A percentile compares a stretch with the other conserved stretches of the same genome.
Conservation (phyloP, 35 echinoderm and acorn worm species). For the Ophioderma brevispina region DNA sequence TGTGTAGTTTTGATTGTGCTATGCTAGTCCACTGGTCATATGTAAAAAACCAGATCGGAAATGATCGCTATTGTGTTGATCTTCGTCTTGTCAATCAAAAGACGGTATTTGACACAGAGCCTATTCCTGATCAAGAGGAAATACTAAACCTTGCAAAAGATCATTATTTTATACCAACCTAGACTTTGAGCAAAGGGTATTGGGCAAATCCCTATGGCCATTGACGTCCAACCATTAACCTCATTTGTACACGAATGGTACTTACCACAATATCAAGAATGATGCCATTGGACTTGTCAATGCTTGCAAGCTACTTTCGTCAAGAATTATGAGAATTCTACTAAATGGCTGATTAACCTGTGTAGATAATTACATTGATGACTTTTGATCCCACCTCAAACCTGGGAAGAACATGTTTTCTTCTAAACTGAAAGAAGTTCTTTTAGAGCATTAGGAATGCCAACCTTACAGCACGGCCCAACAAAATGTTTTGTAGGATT, state of each 20-base stretch:
- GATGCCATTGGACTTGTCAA: constrained; percentile 65
- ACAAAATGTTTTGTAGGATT: constrained; percentile 59
- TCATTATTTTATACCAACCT: constrained; percentile 42
- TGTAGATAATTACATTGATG: constrained; percentile 53
- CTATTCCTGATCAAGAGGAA: constrained; percentile 55
- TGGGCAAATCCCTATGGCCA: constrained; percentile 44
- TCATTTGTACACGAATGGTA: constrained; percentile 44
- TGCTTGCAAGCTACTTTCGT: constrained; percentile 53
- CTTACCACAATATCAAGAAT: constrained; percentile 45
- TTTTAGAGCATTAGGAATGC: constrained; percentile 27
- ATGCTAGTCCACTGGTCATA: constrained; percentile 57
- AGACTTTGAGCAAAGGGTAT: constrained; percentile 62
- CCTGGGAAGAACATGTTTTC: constrained; percentile 42
- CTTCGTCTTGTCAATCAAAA: constrained; percentile 38
- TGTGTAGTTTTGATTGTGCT: too few relatives aligned
- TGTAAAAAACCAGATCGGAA: constrained; percentile 69
- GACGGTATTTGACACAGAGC: constrained; percentile 54
- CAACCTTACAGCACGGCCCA: constrained; percentile 48
- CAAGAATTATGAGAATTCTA: constrained; percentile 51
- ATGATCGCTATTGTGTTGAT: constrained; percentile 66
- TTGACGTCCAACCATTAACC: neutral
- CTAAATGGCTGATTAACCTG: constrained; percentile 12
- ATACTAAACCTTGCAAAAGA: constrained; percentile 51
- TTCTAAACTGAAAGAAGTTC: neutral
- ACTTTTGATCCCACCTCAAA: constrained; percentile 43